Evolutionary conservation across 2,888 invertebrate genomes (phyloP), one percentile per base, ranked within the genome.

Genomic region (Craniophora ligustri): DNA sequence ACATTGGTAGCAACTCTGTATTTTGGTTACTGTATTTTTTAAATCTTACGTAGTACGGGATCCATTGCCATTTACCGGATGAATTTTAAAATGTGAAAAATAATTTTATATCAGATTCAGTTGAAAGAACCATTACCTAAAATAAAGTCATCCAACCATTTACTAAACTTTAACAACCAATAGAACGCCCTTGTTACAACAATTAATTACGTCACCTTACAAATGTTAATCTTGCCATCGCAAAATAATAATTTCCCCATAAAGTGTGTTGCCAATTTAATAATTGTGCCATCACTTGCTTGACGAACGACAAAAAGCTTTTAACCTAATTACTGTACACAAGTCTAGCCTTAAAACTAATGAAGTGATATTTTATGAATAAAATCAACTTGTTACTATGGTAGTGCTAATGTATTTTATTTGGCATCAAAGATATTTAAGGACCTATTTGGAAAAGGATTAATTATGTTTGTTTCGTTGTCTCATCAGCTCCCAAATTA

Each of bases 261-360:
- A 32, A 61, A 66, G 45, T 45, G 38, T 66, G 45, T 66, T 57
- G 50, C 62, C 57, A 67, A 62, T 62, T 45, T 51, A 62, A 48
- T 57, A 48, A 62, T 42, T 41, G 41, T 21, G 32, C 31, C 48
- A 42, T 51, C 2, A 10, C 26, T 55, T 39, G 11, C 13, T 42
- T 13, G 30, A 13, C 11, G 42, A 35, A 56, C 32, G 38, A 45
- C 32, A n/a, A 28, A 60, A 40, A 18, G 56, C 50, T 66, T 66
- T 61, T 51, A 41, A 10, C 15, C n/a, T 39, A 41, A 65, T 61
- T 56, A 61, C n/a, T n/a, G n/a, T 45, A 42, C 38, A 45, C 15
- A 21, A 39, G 49, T 42, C 26, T 34, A 34, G 23, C 21, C 6
- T 13, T 4, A 28, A 26, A 41, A 49, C 36, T 10, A 41, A 53